Conservation (phyloP, 2,113 vertebrate species). For the Ictalurus furcatus region DNA sequence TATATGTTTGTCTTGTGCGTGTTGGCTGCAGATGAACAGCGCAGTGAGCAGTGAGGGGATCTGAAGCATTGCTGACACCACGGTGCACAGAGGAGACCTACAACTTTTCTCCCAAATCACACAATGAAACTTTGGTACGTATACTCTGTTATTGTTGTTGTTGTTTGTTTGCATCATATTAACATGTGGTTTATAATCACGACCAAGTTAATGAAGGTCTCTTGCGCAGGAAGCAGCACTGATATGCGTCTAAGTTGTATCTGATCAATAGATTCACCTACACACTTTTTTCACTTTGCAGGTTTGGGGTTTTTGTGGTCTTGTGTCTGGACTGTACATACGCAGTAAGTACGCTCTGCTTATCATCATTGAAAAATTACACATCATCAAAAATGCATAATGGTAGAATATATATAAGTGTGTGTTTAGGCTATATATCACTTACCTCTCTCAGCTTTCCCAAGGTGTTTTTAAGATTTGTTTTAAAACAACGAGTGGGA, state of each 20-base stretch:
- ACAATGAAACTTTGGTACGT: constrained; percentile 70
- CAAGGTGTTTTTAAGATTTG: no score
- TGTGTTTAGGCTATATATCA: no score
- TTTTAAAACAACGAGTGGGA: no score
- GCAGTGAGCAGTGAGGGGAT: constrained; percentile 65
- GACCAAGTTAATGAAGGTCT: neutral
- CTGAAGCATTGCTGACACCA: constrained; percentile 53
- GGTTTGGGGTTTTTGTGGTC: constrained; percentile 58
- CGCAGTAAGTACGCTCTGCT: constrained; percentile 71
- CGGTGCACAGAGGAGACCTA: constrained; percentile 58
- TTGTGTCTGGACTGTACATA: constrained; percentile 55
- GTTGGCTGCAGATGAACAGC: constrained; percentile 61
- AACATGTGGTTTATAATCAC: neutral
- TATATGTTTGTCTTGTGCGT: constrained; percentile 54
- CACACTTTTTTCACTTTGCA: constrained; percentile 51
- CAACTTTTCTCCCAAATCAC: neutral
- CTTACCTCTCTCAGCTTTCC: no score
- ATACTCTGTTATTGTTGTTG: neutral
- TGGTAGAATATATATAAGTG: neutral
- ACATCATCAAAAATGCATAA: neutral
- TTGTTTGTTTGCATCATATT: neutral
- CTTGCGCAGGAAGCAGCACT: neutral
- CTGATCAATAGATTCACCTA: neutral
- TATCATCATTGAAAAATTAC: constrained; percentile 4
- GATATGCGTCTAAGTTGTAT: neutral